These are phyloP conservation scores for Chrysolina haemoptera DNA, from an alignment of 2,888 invertebrate species.

Conservation along the genomic window DNA sequence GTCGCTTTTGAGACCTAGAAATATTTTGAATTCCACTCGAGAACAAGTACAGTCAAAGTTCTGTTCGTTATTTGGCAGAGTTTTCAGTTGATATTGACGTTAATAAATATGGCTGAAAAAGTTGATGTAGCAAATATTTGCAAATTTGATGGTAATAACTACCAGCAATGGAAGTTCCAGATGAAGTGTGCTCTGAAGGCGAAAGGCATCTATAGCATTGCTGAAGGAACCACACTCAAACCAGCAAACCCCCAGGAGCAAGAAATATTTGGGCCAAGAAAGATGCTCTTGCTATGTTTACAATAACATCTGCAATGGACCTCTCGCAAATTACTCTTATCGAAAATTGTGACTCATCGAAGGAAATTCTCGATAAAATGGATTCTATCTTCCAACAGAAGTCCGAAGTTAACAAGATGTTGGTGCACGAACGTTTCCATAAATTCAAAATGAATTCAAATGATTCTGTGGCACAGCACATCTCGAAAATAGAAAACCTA, in stretches of 20 bases:
- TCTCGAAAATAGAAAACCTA: constrained; percentile 47
- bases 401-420: constrained; percentile 54
- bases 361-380: constrained; percentile 51
- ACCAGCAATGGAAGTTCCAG: constrained; percentile 13
- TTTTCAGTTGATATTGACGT: neutral
- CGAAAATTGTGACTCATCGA: constrained; percentile 52
- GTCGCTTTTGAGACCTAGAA: too few species aligned
- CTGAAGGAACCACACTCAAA: neutral
- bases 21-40: too few species aligned
- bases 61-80: too few species aligned
- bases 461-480: constrained; percentile 56
- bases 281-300: constrained; percentile 9
- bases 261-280: neutral
- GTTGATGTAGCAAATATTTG: constrained; percentile 1
- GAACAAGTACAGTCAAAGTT: too few species aligned
- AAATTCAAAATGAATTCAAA: constrained; percentile 57
- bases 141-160: constrained; percentile 13
- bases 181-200: constrained; percentile 8
- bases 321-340: constrained; percentile 50
- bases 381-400: constrained; percentile 49
- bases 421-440: constrained; percentile 52
- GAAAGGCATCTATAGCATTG: neutral
- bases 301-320: constrained; percentile 26
- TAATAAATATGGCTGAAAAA: neutral
- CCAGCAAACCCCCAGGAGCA: too few species aligned